Conservation (phyloP, 2,113 vertebrate genomes). For the Nematolebias whitei region DNA sequence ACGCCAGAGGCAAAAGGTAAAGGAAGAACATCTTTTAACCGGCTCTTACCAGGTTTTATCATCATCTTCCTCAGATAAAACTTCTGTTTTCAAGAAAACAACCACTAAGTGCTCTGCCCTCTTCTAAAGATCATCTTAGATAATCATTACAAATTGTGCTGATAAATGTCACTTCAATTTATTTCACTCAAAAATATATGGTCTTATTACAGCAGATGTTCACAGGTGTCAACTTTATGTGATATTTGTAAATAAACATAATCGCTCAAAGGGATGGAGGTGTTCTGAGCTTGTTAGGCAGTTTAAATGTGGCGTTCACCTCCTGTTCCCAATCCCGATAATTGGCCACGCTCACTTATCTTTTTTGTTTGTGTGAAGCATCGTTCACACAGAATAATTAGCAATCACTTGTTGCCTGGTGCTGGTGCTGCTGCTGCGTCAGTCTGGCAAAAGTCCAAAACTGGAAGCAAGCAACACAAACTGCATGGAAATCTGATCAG, state of each 20-base stretch:
- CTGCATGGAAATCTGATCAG: neutral
- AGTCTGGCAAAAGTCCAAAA: constrained; percentile 64
- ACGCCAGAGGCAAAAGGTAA: neutral
- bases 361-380: constrained; percentile 70
- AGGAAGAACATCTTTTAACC: constrained; percentile 1
- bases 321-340: constrained; percentile 41
- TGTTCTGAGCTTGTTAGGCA: constrained; percentile 23
- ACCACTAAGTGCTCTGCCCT: constrained; percentile 5
- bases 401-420: constrained; percentile 64
- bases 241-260: constrained; percentile 29
- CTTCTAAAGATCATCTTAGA: constrained; percentile 46
- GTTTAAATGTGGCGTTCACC: constrained; percentile 45
- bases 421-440: constrained; percentile 39
- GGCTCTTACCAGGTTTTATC: neutral
- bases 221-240: constrained; percentile 9
- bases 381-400: constrained; percentile 78
- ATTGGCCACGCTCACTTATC: constrained; percentile 67
- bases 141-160: constrained; percentile 26
- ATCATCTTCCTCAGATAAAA: constrained; percentile 19
- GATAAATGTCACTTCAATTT: constrained; percentile 27
- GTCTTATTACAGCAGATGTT: neutral
- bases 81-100: constrained; percentile 21
- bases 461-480: constrained; percentile 57
- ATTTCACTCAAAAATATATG: constrained; percentile 1
- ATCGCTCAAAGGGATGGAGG: constrained; percentile 29